phyloP scores from a whole-genome alignment of 2,888 invertebrate species.

The Cyclophora albipunctata region DNA sequence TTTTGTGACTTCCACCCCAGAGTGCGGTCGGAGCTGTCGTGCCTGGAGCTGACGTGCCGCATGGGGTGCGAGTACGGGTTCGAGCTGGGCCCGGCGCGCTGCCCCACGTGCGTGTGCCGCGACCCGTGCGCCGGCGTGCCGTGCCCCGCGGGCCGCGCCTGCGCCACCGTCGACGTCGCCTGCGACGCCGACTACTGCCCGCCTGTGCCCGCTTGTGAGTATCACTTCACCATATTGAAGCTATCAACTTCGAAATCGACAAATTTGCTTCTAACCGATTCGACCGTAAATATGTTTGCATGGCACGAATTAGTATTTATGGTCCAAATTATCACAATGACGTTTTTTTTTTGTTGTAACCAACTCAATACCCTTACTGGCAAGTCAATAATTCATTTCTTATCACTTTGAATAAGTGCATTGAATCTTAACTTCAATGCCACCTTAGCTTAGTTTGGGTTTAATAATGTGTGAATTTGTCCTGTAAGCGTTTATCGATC shows the following conservation, averaged over 20 bases:
- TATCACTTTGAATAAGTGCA: too few relatives aligned
- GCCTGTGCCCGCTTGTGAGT: conserved; percentile 86
- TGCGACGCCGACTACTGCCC: conserved; percentile 91
- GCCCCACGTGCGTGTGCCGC: conserved; percentile 86
- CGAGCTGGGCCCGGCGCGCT: conserved; percentile 80
- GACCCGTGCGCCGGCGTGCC: conserved; percentile 84
- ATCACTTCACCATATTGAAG: not conserved
- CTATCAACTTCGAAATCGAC: not conserved
- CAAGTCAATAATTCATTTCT: too few relatives aligned
- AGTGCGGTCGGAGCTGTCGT: conserved; percentile 77
- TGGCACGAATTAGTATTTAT: too few relatives aligned
- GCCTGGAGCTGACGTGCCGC: conserved; percentile 84
- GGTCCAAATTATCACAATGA: too few relatives aligned
- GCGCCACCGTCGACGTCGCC: conserved; percentile 88
- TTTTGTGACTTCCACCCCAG: conserved; percentile 25
- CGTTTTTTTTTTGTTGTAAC: too few relatives aligned
- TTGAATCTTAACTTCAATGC: too few relatives aligned
- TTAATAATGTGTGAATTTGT: too few relatives aligned
- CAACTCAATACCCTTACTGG: too few relatives aligned
- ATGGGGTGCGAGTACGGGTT: conserved; percentile 91
- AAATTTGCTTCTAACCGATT: too few relatives aligned
- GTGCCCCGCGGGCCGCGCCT: conserved; percentile 81
- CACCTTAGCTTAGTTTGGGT: too few relatives aligned
- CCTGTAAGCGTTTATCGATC: too few relatives aligned
- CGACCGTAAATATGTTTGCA: too few relatives aligned